Evolutionary conservation across 1,140 invertebrate genomes (phyloP).

Genomic region (Trichomalopsis sarcophagae): DNA sequence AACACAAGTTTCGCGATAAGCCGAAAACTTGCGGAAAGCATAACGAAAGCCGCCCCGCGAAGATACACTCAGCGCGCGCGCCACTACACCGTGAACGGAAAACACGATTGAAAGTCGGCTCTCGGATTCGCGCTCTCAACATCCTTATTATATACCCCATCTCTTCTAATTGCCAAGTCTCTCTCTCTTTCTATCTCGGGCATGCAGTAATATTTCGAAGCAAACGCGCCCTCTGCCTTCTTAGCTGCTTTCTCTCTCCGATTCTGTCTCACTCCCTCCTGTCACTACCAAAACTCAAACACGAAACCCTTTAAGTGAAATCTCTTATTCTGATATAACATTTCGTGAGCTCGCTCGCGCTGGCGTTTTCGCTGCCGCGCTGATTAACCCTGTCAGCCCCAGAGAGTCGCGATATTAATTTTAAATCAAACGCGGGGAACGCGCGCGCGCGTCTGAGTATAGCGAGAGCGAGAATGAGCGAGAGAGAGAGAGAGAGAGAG

Average conservation of each 20-base stretch:
- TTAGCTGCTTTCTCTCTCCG: constrained; percentile 47
- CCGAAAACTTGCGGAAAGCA: not conserved
- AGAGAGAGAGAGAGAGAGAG: not conserved
- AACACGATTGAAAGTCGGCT: constrained; percentile 20
- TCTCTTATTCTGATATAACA: constrained; percentile 75
- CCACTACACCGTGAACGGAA: constrained; percentile 8
- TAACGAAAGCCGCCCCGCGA: not conserved
- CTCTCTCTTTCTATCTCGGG: constrained; percentile 2
- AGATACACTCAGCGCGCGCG: not conserved
- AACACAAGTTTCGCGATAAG: constrained; percentile 10
- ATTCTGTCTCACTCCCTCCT: constrained; percentile 60
- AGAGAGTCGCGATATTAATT: constrained; percentile 75
- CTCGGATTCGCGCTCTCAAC: constrained; percentile 5
- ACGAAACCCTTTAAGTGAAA: constrained; percentile 76
- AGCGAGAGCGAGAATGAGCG: constrained; percentile 27
- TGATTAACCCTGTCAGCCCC: constrained; percentile 75
- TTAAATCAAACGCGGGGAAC: constrained; percentile 66
- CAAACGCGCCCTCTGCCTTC: constrained; percentile 52
- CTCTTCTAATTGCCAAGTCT: constrained; percentile 12
- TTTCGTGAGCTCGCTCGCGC: constrained; percentile 61
- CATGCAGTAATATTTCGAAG: constrained; percentile 21
- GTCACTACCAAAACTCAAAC: constrained; percentile 76
- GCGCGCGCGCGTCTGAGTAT: not conserved
- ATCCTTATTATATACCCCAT: not conserved
- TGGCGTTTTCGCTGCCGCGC: constrained; percentile 64